phyloP scores from a whole-genome alignment of 2,113 vertebrate genomes.

The Dicrurus megarhynchus region DNA sequence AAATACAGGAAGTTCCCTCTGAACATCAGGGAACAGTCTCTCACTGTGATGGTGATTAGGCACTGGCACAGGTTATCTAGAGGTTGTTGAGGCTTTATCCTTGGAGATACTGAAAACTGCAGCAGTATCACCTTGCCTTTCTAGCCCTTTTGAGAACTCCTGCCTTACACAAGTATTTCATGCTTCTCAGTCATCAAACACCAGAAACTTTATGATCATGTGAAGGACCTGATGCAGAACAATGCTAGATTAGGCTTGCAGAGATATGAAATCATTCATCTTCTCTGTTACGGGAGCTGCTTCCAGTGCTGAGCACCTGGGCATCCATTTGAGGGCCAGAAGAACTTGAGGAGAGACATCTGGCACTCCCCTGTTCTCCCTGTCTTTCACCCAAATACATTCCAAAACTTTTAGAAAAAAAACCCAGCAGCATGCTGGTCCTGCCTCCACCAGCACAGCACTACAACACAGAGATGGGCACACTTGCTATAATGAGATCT shows the following conservation, averaged over 20 bases:
- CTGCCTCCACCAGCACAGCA: background rate
- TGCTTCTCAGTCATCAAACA: background rate
- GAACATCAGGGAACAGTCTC: background rate
- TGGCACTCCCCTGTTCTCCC: background rate
- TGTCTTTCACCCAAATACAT: background rate
- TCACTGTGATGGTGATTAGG: background rate
- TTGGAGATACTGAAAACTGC: background rate
- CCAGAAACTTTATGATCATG: background rate
- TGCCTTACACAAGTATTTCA: background rate
- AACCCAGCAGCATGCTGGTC: background rate
- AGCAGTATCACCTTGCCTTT: background rate
- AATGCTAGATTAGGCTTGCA: background rate
- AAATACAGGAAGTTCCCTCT: background rate
- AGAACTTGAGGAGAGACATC: background rate
- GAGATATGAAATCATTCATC: background rate
- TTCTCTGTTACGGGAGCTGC: background rate
- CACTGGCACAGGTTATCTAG: background rate
- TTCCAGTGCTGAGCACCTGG: background rate
- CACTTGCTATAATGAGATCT: background rate
- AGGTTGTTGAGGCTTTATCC: background rate
- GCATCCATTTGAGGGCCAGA: background rate
- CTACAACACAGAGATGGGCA: background rate
- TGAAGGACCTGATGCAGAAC: background rate
- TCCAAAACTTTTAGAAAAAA: background rate
- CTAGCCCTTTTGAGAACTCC: background rate